Percentiles rank a stretch among this genome's conserved stretches.
phyloP scores from a whole-genome alignment of 2,888 invertebrate species.

The Drosophila mayaguana region DNA sequence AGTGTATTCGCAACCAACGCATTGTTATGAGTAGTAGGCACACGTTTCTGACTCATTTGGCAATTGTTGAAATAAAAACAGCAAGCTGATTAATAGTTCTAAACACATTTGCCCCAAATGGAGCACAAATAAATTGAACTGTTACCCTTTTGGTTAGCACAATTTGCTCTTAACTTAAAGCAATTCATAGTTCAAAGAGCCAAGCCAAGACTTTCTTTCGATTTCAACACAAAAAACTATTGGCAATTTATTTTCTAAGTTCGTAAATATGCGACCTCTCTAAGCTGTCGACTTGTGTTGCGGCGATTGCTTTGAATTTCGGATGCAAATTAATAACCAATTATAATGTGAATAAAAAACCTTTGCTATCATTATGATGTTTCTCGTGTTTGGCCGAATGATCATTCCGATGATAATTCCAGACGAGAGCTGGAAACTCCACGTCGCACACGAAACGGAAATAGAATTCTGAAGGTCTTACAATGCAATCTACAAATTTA shows the following conservation, averaged over 20 bases:
- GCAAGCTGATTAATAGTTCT: constrained; percentile 31
- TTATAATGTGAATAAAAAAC: constrained; percentile 67
- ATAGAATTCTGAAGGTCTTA: constrained; percentile 65
- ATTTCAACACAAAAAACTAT: constrained; percentile 9
- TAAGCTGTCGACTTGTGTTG: constrained; percentile 17
- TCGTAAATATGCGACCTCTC: constrained; percentile 30
- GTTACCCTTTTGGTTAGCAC: constrained; percentile 39
- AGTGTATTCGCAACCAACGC: constrained; percentile 43
- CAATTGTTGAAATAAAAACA: constrained; percentile 12
- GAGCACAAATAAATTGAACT: constrained; percentile 20
- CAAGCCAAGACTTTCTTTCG: constrained; percentile 63
- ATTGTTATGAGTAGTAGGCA: constrained; percentile 28
- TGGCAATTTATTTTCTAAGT: constrained; percentile 17
- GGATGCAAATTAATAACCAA: constrained; percentile 75
- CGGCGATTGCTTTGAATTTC: constrained; percentile 67
- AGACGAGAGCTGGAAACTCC: constrained; percentile 1
- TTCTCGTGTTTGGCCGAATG: constrained; percentile 21
- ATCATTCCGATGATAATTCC: constrained; percentile 33
- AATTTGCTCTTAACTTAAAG: constrained; percentile 26
- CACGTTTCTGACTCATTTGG: constrained; percentile 44
- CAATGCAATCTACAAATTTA: constrained; percentile 34
- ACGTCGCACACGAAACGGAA: constrained; percentile 55
- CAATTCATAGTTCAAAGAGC: constrained; percentile 28
- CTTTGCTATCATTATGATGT: constrained; percentile 28
- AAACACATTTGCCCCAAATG: constrained; percentile 11